Percentiles rank a stretch among this genome's conserved stretches.
Conservation (phyloP, 2,113 vertebrate genomes). For the Galbula dea region DNA sequence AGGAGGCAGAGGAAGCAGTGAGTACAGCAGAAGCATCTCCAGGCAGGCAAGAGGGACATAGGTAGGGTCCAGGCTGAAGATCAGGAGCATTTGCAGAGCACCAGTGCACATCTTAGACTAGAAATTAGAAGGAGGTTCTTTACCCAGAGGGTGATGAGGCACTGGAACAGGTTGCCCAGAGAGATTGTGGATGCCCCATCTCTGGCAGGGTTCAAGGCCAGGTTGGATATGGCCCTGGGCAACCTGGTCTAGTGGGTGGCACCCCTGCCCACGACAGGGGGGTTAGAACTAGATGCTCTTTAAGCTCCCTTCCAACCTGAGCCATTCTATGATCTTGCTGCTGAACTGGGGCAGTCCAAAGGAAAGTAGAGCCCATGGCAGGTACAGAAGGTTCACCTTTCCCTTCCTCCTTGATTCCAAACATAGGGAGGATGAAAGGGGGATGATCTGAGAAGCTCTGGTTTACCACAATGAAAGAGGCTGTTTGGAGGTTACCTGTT, state of each 20-base stretch:
- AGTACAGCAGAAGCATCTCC: neutral
- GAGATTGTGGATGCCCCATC: too few relatives aligned
- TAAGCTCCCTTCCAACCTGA: too few relatives aligned
- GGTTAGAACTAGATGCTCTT: too few relatives aligned
- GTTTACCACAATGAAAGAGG: fast-evolving
- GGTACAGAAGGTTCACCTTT: neutral
- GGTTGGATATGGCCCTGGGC: too few relatives aligned
- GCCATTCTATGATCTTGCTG: too few relatives aligned
- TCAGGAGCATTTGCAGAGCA: fast-evolving
- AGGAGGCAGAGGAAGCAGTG: fast-evolving
- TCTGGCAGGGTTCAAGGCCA: too few relatives aligned
- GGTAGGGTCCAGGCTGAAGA: neutral
- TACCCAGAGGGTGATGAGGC: too few relatives aligned
- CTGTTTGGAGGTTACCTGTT: neutral
- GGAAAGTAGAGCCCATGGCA: fast-evolving
- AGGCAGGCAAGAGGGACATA: neutral
- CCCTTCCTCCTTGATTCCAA: neutral
- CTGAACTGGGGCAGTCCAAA: neutral
- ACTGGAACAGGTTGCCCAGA: too few relatives aligned
- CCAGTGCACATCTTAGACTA: fast-evolving
- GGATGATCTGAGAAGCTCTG: fast-evolving
- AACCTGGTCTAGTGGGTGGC: too few relatives aligned
- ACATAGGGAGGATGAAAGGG: fast-evolving
- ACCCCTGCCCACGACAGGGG: too few relatives aligned
- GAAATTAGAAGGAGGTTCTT: too few relatives aligned